These are phyloP conservation scores for Trachelus stipa DNA, from an alignment of 2,888 invertebrate species.

Conservation along the genomic window DNA sequence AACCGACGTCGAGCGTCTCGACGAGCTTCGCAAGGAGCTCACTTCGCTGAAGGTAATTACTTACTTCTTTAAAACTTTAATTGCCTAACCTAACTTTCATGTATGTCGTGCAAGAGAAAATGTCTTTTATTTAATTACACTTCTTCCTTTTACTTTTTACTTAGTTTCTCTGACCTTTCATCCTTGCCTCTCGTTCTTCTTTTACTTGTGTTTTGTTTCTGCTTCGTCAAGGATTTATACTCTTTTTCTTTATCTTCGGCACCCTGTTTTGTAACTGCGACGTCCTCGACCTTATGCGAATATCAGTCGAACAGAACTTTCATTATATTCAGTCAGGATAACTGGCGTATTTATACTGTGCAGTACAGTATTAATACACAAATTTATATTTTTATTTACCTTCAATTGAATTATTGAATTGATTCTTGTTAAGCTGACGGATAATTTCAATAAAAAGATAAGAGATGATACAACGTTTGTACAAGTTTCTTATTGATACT, in stretches of 20 bases:
- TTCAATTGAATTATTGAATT: background rate
- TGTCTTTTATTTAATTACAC: background rate
- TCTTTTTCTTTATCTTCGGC: background rate
- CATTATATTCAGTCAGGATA: background rate
- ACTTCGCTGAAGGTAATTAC: slow-evolving; percentile 58
- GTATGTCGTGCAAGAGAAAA: background rate
- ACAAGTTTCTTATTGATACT: background rate
- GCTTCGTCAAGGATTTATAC: background rate
- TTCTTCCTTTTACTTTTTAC: background rate
- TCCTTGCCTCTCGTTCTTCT: background rate
- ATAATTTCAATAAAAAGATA: background rate
- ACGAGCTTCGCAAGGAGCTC: slow-evolving; percentile 60
- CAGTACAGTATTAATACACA: background rate
- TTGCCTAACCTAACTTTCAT: background rate
- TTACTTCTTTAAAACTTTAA: background rate
- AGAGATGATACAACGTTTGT: background rate
- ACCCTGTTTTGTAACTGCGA: background rate
- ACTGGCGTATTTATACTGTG: background rate
- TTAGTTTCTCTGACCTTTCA: background rate
- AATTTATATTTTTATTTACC: background rate
- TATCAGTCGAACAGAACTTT: background rate
- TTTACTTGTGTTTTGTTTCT: background rate
- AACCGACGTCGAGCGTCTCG: slow-evolving; percentile 49
- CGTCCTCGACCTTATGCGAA: background rate
- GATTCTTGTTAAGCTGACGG: background rate